Conservation (phyloP, 2,888 invertebrate species). For the Thelaira solivaga region DNA sequence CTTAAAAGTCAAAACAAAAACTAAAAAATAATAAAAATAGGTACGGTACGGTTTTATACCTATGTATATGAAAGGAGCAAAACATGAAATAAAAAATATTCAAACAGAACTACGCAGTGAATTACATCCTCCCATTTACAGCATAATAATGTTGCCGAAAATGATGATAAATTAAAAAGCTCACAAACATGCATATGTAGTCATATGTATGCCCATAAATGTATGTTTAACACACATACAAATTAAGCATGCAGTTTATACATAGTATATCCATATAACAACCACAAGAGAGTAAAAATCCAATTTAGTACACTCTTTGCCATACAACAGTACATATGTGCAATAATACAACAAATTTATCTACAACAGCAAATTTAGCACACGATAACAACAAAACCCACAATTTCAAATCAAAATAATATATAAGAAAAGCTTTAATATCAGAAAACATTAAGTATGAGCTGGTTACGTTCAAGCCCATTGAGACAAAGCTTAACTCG, state of each 20-base stretch:
- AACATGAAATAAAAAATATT: slow-evolving; percentile 45
- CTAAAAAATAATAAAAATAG: not conserved
- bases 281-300: not conserved
- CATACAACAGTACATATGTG: not conserved
- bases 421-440: not conserved
- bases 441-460: slow-evolving; percentile 78
- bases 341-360: not conserved
- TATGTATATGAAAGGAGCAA: not conserved
- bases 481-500: slow-evolving; percentile 76
- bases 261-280: not conserved
- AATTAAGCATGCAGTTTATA: slow-evolving; percentile 15
- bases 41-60: not conserved
- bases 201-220: not conserved
- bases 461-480: slow-evolving; percentile 83
- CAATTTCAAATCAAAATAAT: not conserved
- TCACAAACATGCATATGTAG: not conserved
- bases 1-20: slow-evolving; percentile 39
- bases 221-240: slow-evolving; percentile 6
- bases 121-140: slow-evolving; percentile 36
- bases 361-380: slow-evolving; percentile 13
- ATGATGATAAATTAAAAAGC: slow-evolving; percentile 38
- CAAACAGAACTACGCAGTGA: slow-evolving; percentile 1
- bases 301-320: not conserved
- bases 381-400: not conserved
- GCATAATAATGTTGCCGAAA: slow-evolving; percentile 31